A percentile compares a stretch with the other conserved stretches of the same genome.
Conservation (phyloP, 2,113 vertebrate genomes). For the Phaetusa simplex region DNA sequence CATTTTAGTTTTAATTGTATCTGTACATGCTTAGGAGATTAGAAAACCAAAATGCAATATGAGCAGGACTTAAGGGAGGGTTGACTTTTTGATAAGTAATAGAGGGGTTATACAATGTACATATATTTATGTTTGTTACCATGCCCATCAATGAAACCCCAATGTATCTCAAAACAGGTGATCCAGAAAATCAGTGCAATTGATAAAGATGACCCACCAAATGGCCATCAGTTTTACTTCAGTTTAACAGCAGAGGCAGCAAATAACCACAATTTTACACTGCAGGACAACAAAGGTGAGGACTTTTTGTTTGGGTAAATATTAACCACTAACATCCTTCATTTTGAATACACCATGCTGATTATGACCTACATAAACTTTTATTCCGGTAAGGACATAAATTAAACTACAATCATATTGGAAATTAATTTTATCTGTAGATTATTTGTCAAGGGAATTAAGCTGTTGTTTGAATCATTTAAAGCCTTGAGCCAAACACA, state of each 20-base stretch:
- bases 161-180: constrained; percentile 73
- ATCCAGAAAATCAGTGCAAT: constrained; percentile 96
- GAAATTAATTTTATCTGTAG: constrained; percentile 53
- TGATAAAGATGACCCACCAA: constrained; percentile 91
- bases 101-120: not conserved
- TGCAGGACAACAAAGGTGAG: constrained; percentile 94
- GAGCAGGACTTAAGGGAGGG: not conserved
- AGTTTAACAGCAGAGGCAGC: constrained; percentile 81
- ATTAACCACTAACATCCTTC: not conserved
- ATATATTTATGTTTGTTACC: not conserved
- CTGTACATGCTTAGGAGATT: not conserved
- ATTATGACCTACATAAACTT: not conserved
- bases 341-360: not conserved
- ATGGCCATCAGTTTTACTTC: constrained; percentile 91
- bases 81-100: not conserved
- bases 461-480: constrained; percentile 56
- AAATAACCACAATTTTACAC: constrained; percentile 91
- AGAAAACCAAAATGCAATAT: not conserved
- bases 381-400: constrained; percentile 2
- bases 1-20: not conserved
- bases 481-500: constrained; percentile 27
- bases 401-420: constrained; percentile 32
- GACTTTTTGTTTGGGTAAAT: not conserved
- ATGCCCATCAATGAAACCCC: not conserved
- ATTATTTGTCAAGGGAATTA: constrained; percentile 55